These are phyloP conservation scores for Arremon brunneinucha DNA, from an alignment of 2,797 vertebrate species.

Conservation along the genomic window DNA sequence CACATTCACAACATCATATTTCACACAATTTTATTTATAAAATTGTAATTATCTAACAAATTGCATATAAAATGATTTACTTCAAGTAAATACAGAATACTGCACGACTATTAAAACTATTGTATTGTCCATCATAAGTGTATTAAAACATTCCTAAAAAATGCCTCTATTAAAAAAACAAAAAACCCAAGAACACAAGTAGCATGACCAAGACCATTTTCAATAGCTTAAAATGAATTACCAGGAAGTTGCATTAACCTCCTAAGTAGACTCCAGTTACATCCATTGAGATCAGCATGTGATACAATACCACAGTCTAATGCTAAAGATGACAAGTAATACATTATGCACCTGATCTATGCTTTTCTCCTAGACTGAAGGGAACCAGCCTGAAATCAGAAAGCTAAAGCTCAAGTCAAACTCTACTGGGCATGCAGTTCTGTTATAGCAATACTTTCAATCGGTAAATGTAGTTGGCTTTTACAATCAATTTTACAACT, in stretches of 20 bases:
- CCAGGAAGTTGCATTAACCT: constrained; percentile 26
- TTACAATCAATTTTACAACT: constrained; percentile 63
- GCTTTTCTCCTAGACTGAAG: constrained; percentile 38
- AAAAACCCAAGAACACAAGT: constrained; percentile 57
- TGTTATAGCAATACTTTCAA: constrained; percentile 64
- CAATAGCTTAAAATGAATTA: constrained; percentile 57
- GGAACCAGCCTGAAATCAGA: constrained; percentile 1
- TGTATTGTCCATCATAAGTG: constrained; percentile 63
- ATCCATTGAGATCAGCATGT: constrained; percentile 22
- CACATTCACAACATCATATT: neutral
- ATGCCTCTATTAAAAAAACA: constrained; percentile 65
- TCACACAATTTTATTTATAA: constrained; percentile 73
- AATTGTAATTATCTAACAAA: constrained; percentile 68
- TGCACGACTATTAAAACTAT: constrained; percentile 70
- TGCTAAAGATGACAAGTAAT: constrained; percentile 54
- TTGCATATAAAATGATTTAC: constrained; percentile 70
- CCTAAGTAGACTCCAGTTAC: constrained; percentile 48
- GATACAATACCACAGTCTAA: constrained; percentile 36
- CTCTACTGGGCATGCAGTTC: constrained; percentile 58
- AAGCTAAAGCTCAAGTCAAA: constrained; percentile 42
- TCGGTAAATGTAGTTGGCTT: constrained; percentile 51
- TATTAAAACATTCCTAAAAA: constrained; percentile 71
- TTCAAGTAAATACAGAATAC: constrained; percentile 73
- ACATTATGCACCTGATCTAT: constrained; percentile 30
- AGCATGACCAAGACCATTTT: constrained; percentile 62